Evolutionary conservation across 92 coral and sea anemone species (phyloP).

Genomic region (Epizoanthus illoricatus): DNA sequence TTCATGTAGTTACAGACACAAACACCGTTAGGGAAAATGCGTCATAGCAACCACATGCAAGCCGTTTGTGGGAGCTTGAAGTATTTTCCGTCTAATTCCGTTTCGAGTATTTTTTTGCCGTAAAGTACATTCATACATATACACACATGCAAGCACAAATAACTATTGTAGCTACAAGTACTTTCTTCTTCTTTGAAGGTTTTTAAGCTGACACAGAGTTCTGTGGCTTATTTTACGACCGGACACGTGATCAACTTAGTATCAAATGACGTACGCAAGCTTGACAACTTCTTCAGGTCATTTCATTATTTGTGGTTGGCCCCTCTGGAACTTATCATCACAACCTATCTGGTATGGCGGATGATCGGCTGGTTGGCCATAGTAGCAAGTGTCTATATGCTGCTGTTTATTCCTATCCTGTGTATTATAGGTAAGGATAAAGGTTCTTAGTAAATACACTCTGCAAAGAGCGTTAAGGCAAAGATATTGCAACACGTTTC

Average conservation of each 20-base stretch:
- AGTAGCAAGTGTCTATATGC: slow-evolving; percentile 24
- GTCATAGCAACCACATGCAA: too few relatives aligned
- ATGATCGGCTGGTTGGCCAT: slow-evolving; percentile 35
- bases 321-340: slow-evolving; percentile 26
- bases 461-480: not conserved
- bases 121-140: not conserved
- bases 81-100: too few relatives aligned
- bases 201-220: slow-evolving; percentile 34
- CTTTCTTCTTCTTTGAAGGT: not conserved
- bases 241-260: slow-evolving; percentile 36
- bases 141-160: not conserved
- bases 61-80: too few relatives aligned
- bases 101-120: too few relatives aligned
- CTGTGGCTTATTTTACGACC: slow-evolving; percentile 20
- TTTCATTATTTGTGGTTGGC: slow-evolving; percentile 39
- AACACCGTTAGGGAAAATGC: too few relatives aligned
- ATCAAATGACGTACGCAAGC: slow-evolving; percentile 30
- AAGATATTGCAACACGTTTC: not conserved
- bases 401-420: slow-evolving; percentile 21
- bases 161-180: not conserved
- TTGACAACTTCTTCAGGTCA: slow-evolving; percentile 35
- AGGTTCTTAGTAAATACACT: not conserved
- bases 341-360: slow-evolving; percentile 30
- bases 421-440: slow-evolving; percentile 25
- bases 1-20: too few relatives aligned